Evolutionary conservation across 2,888 invertebrate genomes (phyloP).

Genomic region (Nasonovia ribisnigri): DNA sequence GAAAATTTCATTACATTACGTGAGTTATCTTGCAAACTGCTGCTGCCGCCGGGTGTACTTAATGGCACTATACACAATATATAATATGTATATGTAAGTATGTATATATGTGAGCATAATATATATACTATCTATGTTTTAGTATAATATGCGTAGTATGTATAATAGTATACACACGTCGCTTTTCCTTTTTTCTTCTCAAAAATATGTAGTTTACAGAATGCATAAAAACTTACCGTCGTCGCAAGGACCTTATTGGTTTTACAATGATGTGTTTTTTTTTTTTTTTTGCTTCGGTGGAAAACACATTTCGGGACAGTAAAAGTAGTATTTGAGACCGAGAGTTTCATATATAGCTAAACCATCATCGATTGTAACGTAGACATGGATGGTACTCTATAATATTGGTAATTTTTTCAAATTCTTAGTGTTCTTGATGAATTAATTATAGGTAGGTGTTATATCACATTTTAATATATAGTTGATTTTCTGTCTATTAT

Average conservation of each 20-base stretch:
- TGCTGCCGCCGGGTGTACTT: slow-evolving; percentile 47
- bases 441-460: neutral
- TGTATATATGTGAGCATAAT: neutral
- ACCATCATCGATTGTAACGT: neutral
- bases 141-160: slow-evolving; percentile 25
- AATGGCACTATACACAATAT: slow-evolving; percentile 33
- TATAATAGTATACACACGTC: slow-evolving; percentile 34
- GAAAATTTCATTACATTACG: slow-evolving; percentile 51
- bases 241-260: slow-evolving; percentile 25
- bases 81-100: neutral
- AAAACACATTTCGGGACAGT: neutral
- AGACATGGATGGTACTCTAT: neutral
- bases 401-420: neutral
- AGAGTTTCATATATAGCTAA: neutral
- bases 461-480: neutral
- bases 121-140: slow-evolving; percentile 9
- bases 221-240: slow-evolving; percentile 22
- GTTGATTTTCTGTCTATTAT: neutral
- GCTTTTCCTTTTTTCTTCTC: slow-evolving; percentile 33
- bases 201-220: slow-evolving; percentile 11
- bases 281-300: neutral
- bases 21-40: slow-evolving; percentile 33
- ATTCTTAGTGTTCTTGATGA: neutral
- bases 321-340: slow-evolving; percentile 6
- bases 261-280: slow-evolving; percentile 19